Evolutionary conservation across 1,140 invertebrate species (phyloP), one percentile per base, ranked within the genome.

Genomic region (Lasioglossum albipes): DNA sequence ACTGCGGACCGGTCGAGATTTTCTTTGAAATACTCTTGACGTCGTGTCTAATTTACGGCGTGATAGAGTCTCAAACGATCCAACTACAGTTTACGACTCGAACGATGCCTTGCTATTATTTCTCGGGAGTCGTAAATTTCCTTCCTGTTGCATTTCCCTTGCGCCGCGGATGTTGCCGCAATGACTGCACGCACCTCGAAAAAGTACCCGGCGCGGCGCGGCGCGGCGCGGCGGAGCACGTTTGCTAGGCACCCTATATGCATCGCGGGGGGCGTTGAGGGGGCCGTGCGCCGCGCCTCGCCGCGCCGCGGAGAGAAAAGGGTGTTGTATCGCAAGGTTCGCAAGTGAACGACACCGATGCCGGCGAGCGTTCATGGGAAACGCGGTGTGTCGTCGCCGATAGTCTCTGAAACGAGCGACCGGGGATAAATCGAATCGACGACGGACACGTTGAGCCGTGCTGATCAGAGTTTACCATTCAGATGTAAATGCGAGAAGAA

Each of bases 21-120:
- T 57, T 54, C 59, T 64, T 76, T 64, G 52, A 69, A 52, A 65
- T 82, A 78, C 36, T 59, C 66, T 72, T 27, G 73, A 83, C 62
- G 62, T 67, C 74, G 42, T 41, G 69, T 86, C 64, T 81, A 82
- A 84, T 87, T 86, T 81, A 84, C 59, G 49, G 36, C 71, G 73
- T 69, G 49, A 74, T 76, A 74, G 62, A 79, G 61, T 49, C 45
- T 66, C 52, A 54, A 87, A 64, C 64, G 84, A 79, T 42, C 54
- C 73, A 69, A 80, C 76, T 75, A 52, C 66, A 65, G 72, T 87
- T 87, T 87, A 84, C 79, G 72, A 77, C 83, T 62, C 42, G 52
- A 68, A 54, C 64, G 71, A 84, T 69, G 69, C 76, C 36, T 76
- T 20, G 54, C 78, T 75, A 83, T 79, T 86, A 81, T 86, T 87